phyloP scores from a whole-genome alignment of 2,113 vertebrate species.

The Entomyzon cyanotis region DNA sequence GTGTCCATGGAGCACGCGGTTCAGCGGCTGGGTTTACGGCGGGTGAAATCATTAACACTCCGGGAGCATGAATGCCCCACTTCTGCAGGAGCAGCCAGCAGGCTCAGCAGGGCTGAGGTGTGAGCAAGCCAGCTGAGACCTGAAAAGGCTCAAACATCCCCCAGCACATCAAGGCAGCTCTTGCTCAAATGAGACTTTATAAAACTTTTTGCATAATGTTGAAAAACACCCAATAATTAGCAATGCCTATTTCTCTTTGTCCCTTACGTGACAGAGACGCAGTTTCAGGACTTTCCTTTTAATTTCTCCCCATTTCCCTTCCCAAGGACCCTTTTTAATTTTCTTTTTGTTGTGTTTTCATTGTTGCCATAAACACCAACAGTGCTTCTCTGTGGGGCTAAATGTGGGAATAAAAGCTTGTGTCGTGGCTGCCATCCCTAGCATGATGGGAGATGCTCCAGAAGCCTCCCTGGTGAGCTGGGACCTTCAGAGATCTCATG shows the following conservation, averaged over 20 bases:
- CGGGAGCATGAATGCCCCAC: background rate
- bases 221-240: background rate
- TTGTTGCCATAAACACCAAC: background rate
- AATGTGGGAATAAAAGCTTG: background rate
- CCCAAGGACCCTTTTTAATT: background rate
- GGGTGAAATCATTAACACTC: slow-evolving; percentile 37
- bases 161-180: background rate
- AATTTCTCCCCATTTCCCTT: background rate
- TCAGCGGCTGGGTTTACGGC: background rate
- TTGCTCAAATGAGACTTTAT: slow-evolving; percentile 2
- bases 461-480: background rate
- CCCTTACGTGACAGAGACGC: background rate
- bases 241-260: background rate
- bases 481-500: background rate
- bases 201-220: background rate
- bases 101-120: background rate
- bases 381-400: background rate
- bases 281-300: background rate
- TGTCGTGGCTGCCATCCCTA: background rate
- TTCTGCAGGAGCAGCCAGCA: background rate
- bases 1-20: background rate
- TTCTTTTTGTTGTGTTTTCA: background rate
- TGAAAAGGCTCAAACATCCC: slow-evolving; percentile 33
- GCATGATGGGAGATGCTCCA: background rate
- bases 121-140: background rate